Evolutionary conservation across 2,888 invertebrate genomes (phyloP), one percentile per base, ranked within the genome.

Genomic region (Caenorhabditis zanzibari): DNA sequence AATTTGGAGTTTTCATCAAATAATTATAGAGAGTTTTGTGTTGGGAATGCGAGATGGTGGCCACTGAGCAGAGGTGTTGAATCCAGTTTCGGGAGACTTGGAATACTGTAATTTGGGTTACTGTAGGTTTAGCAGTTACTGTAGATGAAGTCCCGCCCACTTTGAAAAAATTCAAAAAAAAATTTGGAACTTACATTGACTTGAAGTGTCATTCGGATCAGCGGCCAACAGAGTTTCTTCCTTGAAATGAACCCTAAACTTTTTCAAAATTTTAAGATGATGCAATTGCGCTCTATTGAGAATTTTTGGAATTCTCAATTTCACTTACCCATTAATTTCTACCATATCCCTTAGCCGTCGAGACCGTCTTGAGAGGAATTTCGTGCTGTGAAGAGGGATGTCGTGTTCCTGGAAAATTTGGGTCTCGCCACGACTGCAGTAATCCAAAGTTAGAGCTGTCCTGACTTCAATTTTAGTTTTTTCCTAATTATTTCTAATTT

Each of bases 361-460:
- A 2, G 84, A 73, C 24, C 81, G 41, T 41, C 84, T 59, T 0
- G 84, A 69, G 6, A 84, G 44, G 22, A 82, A 85, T 35, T 86
- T 85, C 0, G 83, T 77, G 24, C 84, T 84, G 32, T 85, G 85
- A 12, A 86, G 75, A 9, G 86, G 86, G 28, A 85, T 69, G 49
- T 86, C 83, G 35, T 80, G 76, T 28, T 86, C 86, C 82, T 85
- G 24, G 32, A 80, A 56, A 49, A 22, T 35, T 28, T 38, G 38
- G 32, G 32, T 44, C 44, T 16, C 5, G 44, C 44, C 44, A 44
- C 44, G n/a, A n/a, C n/a, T n/a, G n/a, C n/a, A n/a, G n/a, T n/a
- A n/a, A n/a, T n/a, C n/a, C n/a, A n/a, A n/a, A n/a, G n/a, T n/a
- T n/a, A n/a, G n/a, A n/a, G n/a, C n/a, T n/a, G n/a, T n/a, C n/a